phyloP scores from a whole-genome alignment of 2,113 vertebrate species.

The Phalacrocorax aristotelis region DNA sequence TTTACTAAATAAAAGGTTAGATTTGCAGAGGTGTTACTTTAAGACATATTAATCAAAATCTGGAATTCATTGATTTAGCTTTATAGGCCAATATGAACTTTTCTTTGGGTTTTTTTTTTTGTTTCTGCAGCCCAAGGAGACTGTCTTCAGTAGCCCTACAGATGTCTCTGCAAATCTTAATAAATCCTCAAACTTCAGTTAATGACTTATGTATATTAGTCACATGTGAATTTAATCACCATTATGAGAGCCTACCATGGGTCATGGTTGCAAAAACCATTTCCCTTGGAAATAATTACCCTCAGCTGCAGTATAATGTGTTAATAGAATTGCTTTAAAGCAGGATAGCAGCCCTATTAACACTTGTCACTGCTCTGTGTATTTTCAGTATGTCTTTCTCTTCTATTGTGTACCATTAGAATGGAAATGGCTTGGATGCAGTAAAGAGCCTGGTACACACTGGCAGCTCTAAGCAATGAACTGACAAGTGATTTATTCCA shows the following conservation, averaged over 20 bases:
- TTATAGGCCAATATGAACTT: neutral
- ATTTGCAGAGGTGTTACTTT: neutral
- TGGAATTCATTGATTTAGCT: neutral
- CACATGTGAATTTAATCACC: conserved; percentile 46
- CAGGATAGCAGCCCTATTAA: conserved; percentile 39
- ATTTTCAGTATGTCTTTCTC: conserved; percentile 23
- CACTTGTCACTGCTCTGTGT: conserved; percentile 8
- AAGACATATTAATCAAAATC: neutral
- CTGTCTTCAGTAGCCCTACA: neutral
- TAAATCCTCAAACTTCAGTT: conserved; percentile 44
- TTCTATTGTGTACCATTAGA: neutral
- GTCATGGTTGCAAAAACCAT: conserved; percentile 26
- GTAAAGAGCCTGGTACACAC: neutral
- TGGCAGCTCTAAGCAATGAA: neutral
- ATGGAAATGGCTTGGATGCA: neutral
- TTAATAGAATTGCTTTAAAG: conserved; percentile 57
- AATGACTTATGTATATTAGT: conserved; percentile 41
- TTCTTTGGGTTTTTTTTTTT: neutral
- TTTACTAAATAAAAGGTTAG: neutral
- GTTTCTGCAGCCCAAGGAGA: neutral
- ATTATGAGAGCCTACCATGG: conserved; percentile 17
- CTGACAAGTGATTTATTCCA: neutral
- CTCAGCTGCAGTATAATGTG: conserved; percentile 50
- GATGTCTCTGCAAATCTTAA: conserved; percentile 17
- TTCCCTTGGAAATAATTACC: conserved; percentile 65